These are phyloP conservation scores for Nasua narica DNA, from an alignment of 2,797 vertebrate species.

Conservation along the genomic window DNA sequence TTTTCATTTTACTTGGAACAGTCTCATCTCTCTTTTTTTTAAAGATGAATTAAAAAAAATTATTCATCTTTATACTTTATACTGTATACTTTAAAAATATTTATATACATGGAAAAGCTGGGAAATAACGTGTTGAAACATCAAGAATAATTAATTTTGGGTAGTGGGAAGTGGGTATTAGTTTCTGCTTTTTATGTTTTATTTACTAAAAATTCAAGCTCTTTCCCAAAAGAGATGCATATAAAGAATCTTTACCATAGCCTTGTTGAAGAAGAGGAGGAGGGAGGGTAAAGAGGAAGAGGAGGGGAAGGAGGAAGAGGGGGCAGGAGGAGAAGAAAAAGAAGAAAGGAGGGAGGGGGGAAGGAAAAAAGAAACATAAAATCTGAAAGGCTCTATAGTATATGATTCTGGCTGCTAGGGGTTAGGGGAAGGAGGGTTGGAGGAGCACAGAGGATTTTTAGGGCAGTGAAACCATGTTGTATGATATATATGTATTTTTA, in stretches of 20 bases:
- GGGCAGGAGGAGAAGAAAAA: not conserved
- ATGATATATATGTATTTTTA: not conserved
- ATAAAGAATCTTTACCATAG: conserved; percentile 2
- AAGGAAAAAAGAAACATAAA: not conserved
- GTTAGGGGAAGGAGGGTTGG: not conserved
- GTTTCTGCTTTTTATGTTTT: not conserved
- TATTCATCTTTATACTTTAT: too few species aligned
- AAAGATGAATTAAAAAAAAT: too few species aligned
- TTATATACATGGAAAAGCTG: not conserved
- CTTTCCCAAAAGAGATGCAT: not conserved
- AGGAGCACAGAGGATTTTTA: not conserved
- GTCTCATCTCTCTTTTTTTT: not conserved
- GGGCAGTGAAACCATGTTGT: not conserved
- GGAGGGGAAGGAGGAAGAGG: too few species aligned
- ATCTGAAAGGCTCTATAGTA: not conserved
- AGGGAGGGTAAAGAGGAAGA: not conserved
- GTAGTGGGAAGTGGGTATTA: not conserved
- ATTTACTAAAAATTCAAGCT: conserved; percentile 15
- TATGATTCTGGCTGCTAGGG: not conserved
- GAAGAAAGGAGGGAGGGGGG: not conserved
- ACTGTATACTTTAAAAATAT: not conserved
- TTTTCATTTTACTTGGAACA: not conserved
- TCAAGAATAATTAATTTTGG: not conserved
- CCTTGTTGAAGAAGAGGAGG: not conserved
- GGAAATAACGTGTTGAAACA: not conserved